Conservation (phyloP, 2,888 invertebrate species). For the Orchestes rusci region DNA sequence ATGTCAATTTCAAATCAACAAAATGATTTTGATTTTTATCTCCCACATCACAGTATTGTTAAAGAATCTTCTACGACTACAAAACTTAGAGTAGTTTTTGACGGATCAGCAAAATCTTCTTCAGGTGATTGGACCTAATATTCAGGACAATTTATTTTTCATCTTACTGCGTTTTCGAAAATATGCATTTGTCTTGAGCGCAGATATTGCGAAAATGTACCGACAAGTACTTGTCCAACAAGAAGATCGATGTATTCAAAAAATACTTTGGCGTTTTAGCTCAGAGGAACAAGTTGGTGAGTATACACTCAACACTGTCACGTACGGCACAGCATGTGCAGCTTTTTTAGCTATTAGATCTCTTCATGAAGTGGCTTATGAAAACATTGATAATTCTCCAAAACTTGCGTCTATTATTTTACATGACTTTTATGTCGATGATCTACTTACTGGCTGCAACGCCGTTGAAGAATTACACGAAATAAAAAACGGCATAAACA, state of each 20-base stretch:
- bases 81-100: constrained; percentile 13
- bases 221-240: constrained; percentile 17
- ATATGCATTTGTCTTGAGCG: constrained; percentile 20
- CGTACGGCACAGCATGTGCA: constrained; percentile 20
- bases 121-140: constrained; percentile 18
- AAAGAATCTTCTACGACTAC: constrained; percentile 10
- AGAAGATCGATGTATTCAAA: constrained; percentile 14
- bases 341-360: constrained; percentile 19
- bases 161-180: constrained; percentile 18
- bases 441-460: constrained; percentile 21
- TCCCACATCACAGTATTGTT: constrained; percentile 13
- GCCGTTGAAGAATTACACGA: constrained; percentile 4
- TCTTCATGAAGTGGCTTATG: constrained; percentile 9
- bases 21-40: neutral
- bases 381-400: constrained; percentile 4
- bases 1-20: constrained; percentile 12
- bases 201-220: constrained; percentile 25
- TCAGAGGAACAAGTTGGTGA: constrained; percentile 4
- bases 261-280: constrained; percentile 19
- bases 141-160: constrained; percentile 20
- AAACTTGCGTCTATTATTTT: constrained; percentile 9
- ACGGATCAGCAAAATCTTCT: constrained; percentile 2
- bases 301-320: constrained; percentile 20
- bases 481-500: constrained; percentile 4
- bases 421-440: constrained; percentile 26